Evolutionary conservation across 2,888 invertebrate species (phyloP).

Genomic region (Tromatobia lineatoria): DNA sequence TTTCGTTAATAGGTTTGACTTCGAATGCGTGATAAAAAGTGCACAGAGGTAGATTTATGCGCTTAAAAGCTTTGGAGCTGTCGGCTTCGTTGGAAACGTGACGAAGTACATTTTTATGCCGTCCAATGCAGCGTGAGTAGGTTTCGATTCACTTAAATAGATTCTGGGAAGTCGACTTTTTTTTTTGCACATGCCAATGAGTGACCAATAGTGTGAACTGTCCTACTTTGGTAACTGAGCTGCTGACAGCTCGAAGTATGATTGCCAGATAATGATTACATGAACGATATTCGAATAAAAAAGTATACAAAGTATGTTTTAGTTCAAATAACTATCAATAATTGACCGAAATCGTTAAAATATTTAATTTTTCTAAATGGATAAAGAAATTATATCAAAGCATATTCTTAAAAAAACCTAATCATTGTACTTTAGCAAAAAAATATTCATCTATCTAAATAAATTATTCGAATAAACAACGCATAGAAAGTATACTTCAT

Average conservation of each 20-base stretch:
- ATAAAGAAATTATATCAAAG: too few relatives aligned
- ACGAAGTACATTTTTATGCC: background rate
- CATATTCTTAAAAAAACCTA: too few relatives aligned
- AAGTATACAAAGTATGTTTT: too few relatives aligned
- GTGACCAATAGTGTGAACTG: background rate
- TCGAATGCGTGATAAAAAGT: background rate
- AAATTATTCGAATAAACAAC: too few relatives aligned
- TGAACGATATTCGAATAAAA: too few relatives aligned
- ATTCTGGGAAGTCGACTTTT: background rate
- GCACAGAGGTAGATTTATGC: background rate
- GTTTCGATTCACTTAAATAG: background rate
- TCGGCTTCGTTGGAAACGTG: background rate
- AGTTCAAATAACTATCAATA: background rate
- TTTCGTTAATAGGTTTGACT: background rate
- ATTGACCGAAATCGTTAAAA: too few relatives aligned
- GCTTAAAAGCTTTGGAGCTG: background rate
- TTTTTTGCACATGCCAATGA: background rate
- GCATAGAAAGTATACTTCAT: too few relatives aligned
- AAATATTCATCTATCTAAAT: too few relatives aligned
- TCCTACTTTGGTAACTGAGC: background rate
- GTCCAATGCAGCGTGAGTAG: background rate
- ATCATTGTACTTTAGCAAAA: too few relatives aligned
- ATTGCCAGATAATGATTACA: background rate
- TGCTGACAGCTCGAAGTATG: background rate
- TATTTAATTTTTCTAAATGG: too few relatives aligned